Evolutionary conservation across 2,113 vertebrate genomes (phyloP).

Genomic region (Oryzias curvinotus): DNA sequence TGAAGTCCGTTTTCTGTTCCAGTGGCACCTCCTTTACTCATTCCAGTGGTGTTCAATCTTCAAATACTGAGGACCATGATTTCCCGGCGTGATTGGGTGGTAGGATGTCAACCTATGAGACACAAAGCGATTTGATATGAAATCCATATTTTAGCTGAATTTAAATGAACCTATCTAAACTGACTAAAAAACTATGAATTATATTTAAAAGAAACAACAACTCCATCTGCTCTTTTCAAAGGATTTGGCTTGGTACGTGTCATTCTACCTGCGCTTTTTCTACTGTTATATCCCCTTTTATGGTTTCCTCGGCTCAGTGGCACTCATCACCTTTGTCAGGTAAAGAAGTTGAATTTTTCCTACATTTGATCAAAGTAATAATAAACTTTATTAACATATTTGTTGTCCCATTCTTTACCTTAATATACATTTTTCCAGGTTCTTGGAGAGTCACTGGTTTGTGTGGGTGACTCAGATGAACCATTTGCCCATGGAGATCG

Average conservation of each 20-base stretch:
- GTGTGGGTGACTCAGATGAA: slow-evolving; percentile 99
- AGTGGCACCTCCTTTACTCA: slow-evolving; percentile 90
- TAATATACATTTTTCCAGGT: slow-evolving; percentile 70
- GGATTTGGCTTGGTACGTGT: slow-evolving; percentile 82
- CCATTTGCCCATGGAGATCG: slow-evolving; percentile 92
- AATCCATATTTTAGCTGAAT: background rate
- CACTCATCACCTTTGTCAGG: slow-evolving; percentile 88
- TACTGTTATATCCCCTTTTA: slow-evolving; percentile 84
- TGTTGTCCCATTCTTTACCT: too few relatives aligned
- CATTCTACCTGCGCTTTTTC: slow-evolving; percentile 90
- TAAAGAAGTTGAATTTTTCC: slow-evolving; percentile 47
- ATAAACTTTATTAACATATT: too few relatives aligned
- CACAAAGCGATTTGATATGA: background rate
- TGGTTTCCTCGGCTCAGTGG: slow-evolving; percentile 82
- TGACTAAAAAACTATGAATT: background rate
- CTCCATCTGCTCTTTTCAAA: background rate
- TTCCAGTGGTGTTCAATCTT: slow-evolving; percentile 88
- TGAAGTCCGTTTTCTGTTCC: slow-evolving; percentile 31
- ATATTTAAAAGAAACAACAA: background rate
- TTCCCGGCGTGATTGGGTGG: slow-evolving; percentile 85
- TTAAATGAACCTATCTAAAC: background rate
- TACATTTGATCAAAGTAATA: background rate
- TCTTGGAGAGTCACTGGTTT: slow-evolving; percentile 97
- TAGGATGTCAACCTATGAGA: slow-evolving; percentile 63
- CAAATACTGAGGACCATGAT: slow-evolving; percentile 88